Base-by-base conservation (phyloP, 2,888 invertebrate genomes). In the Temnothorax rugatulus region DNA sequence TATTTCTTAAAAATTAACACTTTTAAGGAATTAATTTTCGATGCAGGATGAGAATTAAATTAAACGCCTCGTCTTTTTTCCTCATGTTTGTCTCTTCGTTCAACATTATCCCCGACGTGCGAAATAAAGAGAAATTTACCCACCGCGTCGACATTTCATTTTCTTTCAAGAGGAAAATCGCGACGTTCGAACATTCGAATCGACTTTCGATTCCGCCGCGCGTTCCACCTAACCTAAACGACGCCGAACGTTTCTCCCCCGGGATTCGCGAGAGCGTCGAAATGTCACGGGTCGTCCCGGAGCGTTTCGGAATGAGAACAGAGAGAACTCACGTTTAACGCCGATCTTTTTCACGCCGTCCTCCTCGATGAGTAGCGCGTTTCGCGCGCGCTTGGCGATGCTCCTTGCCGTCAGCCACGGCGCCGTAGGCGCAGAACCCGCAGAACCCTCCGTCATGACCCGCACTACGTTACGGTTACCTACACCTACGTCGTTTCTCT, bases 161-260 rank as follows among this genome's bases (percentile, higher is more conserved):
- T 5, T 63, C 29, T 21, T 61, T 11, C 13, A 7, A 4, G 13
- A 41, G 5, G 4, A 25, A 5, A 44, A 15, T 25, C 4, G 25
- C 25, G 8, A 38, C 2, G 41, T 66, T 66, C 64, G 15, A 66
- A 66, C 25, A 44, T 66, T 66, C 64, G 41, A 44, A 25, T 44
- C 21, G 64, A 44, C 41, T 41, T 41, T 63, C 38, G 38, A 63
- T 63, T 64, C 3, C 63, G 21, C 21, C 63, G 63, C 64, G 64
- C 44, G 21, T 66, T 25, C 8, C 8, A 66, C 64, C 41, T 25
- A 66, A 66, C 64, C 64, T 66, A 44, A 44, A 15, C 8, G 15
- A 44, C 15, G 5, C 2, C 15, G 15, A 21, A 15, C 5, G 2
- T 64, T 41, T 66, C 41, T 25, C 3, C 64, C 21, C 15, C 63